Base-by-base conservation (phyloP, 2,113 vertebrate species). In the Australoheros scitulus region DNA sequence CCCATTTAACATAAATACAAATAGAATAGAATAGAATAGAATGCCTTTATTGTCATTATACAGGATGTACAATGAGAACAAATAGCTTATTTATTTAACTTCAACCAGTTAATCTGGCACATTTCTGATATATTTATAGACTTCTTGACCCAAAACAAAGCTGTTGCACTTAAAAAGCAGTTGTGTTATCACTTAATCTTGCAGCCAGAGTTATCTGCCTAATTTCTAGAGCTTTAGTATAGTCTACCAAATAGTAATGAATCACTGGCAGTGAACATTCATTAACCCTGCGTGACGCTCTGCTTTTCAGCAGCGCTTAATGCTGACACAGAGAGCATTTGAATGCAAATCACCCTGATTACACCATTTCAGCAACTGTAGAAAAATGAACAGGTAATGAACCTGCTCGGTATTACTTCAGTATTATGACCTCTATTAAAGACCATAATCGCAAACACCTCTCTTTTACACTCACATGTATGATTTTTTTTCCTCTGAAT, bases 261-360 rank as follows among this genome's bases (percentile, higher is more conserved):
- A 68, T 77, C 76, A 65, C 72, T 68, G 59, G 32, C 60, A 20
- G 22, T 24, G 41, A 82, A 74, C 29, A 87, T 93, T 80, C 82
- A 93, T 94, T 90, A 90, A 92, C 82, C 84, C 76, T 20, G 59
- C 10, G 5, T 64, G 81, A 24, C 9, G 3, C 68, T 72, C 41
- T 76, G 76, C 38, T 65, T 76, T 76, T 80, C 56, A 57, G 74
- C 61, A 4, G 80, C 5, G 4, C 52, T 61, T 74, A 68, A 76
- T 75, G 57, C 86, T 83, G 82, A 76, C 77, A 58, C 50, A 6
- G 47, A 60, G 29, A 64, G 90, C 72, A 91, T 93, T 93, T 87
- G 90, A 88, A 94, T 95, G 92, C 88, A 92, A 93, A 94, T 93
- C 41, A 50, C 58, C 59, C 34, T 89, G 72, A 93, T 92, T 87